These are phyloP conservation scores for Zaprionus ghesquierei DNA, from an alignment of 1,140 invertebrate species.

Conservation along the genomic window DNA sequence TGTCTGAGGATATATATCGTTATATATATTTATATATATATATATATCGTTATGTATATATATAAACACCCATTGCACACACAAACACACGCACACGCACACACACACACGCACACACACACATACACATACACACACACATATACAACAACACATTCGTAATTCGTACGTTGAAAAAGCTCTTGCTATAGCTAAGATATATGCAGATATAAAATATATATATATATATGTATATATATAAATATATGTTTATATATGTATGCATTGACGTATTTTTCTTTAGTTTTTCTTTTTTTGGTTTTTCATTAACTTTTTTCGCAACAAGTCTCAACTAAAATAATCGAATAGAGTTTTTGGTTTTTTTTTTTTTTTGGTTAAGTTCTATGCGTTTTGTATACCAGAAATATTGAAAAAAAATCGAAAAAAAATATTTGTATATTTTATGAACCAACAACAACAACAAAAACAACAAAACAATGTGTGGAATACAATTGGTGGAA, in stretches of 20 bases:
- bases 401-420: conserved; percentile 34
- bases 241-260: conserved; percentile 31
- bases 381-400: conserved; percentile 16
- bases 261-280: conserved; percentile 30
- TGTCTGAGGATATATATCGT: conserved; percentile 9
- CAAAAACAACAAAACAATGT: conserved; percentile 76
- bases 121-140: conserved; percentile 36
- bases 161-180: conserved; percentile 46
- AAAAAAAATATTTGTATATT: conserved; percentile 32
- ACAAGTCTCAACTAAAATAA: conserved; percentile 36
- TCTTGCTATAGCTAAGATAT: conserved; percentile 31
- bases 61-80: conserved; percentile 45
- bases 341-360: conserved; percentile 16
- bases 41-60: conserved; percentile 21
- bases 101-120: conserved; percentile 18
- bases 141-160: conserved; percentile 56
- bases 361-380: neutral
- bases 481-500: conserved; percentile 65
- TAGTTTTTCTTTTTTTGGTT: neutral
- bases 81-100: conserved; percentile 31
- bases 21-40: conserved; percentile 15
- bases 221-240: conserved; percentile 27
- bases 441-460: conserved; percentile 60
- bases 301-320: conserved; percentile 8
- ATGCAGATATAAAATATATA: conserved; percentile 15